A percentile compares a stretch with the other conserved stretches of the same genome.
phyloP scores from a whole-genome alignment of 2,888 invertebrate genomes.

The Athripsodes cinereus region DNA sequence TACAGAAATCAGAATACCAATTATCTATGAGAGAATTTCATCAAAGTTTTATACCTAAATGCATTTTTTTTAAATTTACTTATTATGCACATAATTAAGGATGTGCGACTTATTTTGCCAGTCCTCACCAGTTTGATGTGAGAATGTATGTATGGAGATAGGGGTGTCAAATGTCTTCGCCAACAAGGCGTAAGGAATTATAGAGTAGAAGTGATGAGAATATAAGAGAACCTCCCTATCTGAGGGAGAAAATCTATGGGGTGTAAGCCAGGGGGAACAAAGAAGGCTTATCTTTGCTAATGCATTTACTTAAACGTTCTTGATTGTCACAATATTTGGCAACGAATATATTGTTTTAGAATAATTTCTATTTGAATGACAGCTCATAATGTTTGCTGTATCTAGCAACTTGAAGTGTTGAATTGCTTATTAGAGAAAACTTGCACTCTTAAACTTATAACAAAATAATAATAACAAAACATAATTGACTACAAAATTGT shows the following conservation, averaged over 20 bases:
- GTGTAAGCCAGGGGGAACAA: neutral
- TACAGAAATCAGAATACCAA: no score
- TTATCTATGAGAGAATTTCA: no score
- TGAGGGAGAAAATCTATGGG: neutral
- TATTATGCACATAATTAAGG: no score
- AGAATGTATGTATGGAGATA: neutral
- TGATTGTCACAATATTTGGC: constrained; percentile 1
- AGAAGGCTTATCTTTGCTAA: neutral
- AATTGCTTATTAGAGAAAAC: no score
- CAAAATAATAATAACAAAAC: no score
- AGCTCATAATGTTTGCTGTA: no score
- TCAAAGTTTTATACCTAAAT: no score
- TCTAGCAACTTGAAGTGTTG: no score
- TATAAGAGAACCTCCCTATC: neutral
- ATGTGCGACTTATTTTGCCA: neutral
- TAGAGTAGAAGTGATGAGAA: constrained; percentile 1
- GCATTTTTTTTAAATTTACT: no score
- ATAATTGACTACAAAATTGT: no score
- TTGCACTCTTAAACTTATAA: no score
- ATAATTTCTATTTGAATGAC: no score
- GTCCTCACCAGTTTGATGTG: neutral
- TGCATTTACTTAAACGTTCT: constrained; percentile 2
- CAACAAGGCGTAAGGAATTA: constrained; percentile 27
- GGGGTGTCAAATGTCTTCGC: constrained; percentile 27
- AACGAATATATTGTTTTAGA: neutral